Evolutionary conservation across 2,113 vertebrate species (phyloP).

Genomic region (Elachura formosa): DNA sequence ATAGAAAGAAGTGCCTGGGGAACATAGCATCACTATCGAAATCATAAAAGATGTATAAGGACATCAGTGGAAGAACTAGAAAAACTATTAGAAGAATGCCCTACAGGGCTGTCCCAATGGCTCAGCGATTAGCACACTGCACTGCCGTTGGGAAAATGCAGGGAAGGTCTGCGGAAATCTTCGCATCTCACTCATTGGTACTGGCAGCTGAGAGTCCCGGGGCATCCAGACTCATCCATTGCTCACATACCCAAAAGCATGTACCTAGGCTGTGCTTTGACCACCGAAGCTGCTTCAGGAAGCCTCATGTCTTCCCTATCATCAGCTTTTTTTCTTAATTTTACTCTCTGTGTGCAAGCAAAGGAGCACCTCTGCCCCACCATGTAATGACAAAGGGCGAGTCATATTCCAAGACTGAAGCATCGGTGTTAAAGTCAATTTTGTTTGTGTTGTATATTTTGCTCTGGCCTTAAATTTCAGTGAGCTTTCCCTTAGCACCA

Average conservation of each 20-base stretch:
- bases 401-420: background rate
- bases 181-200: background rate
- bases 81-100: constrained; percentile 50
- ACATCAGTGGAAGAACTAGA: constrained; percentile 53
- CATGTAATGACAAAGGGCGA: background rate
- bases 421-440: background rate
- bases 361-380: background rate
- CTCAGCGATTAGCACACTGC: constrained; percentile 6
- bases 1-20: constrained; percentile 44
- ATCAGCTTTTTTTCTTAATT: background rate
- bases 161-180: background rate
- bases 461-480: background rate
- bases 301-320: background rate
- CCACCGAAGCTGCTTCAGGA: background rate
- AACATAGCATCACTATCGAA: constrained; percentile 44
- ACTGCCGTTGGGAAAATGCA: background rate
- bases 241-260: background rate
- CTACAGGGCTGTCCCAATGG: constrained; percentile 20
- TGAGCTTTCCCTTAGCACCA: background rate
- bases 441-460: background rate
- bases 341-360: background rate
- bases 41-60: constrained; percentile 64
- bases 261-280: background rate
- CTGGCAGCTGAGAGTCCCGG: background rate
- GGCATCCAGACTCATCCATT: background rate